Evolutionary conservation across 2,888 invertebrate species (phyloP).

Genomic region (Morpho helenor): DNA sequence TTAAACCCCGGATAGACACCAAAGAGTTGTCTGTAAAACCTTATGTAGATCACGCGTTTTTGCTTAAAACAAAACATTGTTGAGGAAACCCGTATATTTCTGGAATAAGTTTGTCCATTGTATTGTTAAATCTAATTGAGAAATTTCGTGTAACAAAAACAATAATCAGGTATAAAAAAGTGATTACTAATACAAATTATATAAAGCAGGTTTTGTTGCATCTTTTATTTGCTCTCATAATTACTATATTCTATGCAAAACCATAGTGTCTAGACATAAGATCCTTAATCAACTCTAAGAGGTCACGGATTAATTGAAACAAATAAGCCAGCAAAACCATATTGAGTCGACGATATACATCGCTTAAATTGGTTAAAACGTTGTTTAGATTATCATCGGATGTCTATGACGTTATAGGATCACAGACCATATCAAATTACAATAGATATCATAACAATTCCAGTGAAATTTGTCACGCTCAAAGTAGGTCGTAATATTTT

Average conservation of each 20-base stretch:
- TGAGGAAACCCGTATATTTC: too few relatives aligned
- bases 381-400: not conserved
- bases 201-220: not conserved
- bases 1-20: too few relatives aligned
- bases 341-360: conserved; percentile 5
- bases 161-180: not conserved
- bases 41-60: too few relatives aligned
- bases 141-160: not conserved
- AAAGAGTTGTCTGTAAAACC: too few relatives aligned
- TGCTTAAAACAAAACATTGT: too few relatives aligned
- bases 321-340: conserved; percentile 12
- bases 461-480: too few relatives aligned
- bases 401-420: not conserved
- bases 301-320: conserved; percentile 16
- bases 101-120: too few relatives aligned
- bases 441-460: not conserved
- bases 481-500: not conserved
- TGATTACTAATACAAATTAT: too few relatives aligned
- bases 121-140: too few relatives aligned
- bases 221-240: not conserved
- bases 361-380: not conserved
- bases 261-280: too few relatives aligned
- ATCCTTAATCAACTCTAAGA: not conserved
- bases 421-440: not conserved
- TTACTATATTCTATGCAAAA: not conserved